These are phyloP conservation scores for Caloenas nicobarica DNA, from an alignment of 2,113 vertebrate species.

Conservation along the genomic window DNA sequence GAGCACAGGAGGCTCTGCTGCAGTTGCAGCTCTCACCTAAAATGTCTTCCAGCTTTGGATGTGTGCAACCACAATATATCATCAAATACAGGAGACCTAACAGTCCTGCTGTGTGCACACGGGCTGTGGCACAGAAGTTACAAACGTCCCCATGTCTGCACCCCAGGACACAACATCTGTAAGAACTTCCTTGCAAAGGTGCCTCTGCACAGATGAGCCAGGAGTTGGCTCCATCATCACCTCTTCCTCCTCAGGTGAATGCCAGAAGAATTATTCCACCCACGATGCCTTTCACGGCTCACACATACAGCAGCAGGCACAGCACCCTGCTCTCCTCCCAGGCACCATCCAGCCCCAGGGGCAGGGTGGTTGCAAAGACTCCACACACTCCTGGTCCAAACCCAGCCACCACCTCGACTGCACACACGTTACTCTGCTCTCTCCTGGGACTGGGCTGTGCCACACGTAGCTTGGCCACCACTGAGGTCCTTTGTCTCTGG, in stretches of 20 bases:
- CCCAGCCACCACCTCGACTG: background rate
- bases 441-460: background rate
- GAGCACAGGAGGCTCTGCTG: background rate
- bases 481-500: background rate
- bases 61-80: accelerated
- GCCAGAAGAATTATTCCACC: background rate
- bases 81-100: accelerated
- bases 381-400: background rate
- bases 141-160: accelerated
- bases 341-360: background rate
- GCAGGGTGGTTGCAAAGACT: background rate
- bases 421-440: accelerated
- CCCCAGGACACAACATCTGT: accelerated
- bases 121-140: background rate
- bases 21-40: background rate
- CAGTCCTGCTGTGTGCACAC: accelerated
- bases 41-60: background rate
- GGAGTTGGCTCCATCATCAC: background rate
- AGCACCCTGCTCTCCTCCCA: too few relatives aligned
- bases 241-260: background rate
- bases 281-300: background rate
- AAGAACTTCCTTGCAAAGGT: background rate
- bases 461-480: background rate
- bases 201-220: background rate
- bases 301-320: background rate